Evolutionary conservation across 2,113 vertebrate species (phyloP), one percentile per base, ranked within the genome.

Genomic region (Castor canadensis): DNA sequence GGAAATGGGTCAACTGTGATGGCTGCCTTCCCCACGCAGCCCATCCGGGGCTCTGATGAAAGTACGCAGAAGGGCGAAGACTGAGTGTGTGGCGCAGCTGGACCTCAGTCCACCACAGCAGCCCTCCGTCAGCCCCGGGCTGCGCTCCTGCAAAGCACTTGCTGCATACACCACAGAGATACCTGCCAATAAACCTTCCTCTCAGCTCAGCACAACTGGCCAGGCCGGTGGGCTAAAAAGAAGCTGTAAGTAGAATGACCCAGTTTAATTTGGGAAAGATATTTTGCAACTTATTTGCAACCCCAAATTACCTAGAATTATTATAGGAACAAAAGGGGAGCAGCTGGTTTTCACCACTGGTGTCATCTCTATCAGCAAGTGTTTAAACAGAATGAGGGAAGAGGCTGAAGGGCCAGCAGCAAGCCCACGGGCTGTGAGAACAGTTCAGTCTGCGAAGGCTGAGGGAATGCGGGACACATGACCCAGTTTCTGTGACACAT

Each of bases 401-500:
- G 13, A 16, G 79, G 26, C 69, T 52, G 56, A 43, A 3, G 6
- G 3, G 62, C 15, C 12, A 4, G 73, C 5, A 20, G 7, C 3
- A 12, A 80, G 71, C 49, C 32, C 60, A n/a, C 26, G 0, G 15
- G 69, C 84, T 8, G 13, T 26, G 1, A 62, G 0, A 69, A 67
- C 91, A 62, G 35, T 10, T 19, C 49, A 43, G 40, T 35, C 86
- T 38, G 77, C 82, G n/a, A 80, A 72, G 73, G 79, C 8, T 20
- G 80, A 20, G 67, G 56, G 32, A 82, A 7, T 67, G 30, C 38
- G 43, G 73, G 92, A 88, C 43, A 40, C 11, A 62, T 28, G 82
- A 52, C 92, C 95, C 86, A 73, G 62, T 75, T 92, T 87, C 92
- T 67, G 79, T 52, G 58, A 67, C 69, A 93, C 49, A 82, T 75